A percentile compares a stretch with the other conserved stretches of the same genome.
Conservation (phyloP, 2,113 vertebrate genomes). For the Dermatemys mawii region DNA sequence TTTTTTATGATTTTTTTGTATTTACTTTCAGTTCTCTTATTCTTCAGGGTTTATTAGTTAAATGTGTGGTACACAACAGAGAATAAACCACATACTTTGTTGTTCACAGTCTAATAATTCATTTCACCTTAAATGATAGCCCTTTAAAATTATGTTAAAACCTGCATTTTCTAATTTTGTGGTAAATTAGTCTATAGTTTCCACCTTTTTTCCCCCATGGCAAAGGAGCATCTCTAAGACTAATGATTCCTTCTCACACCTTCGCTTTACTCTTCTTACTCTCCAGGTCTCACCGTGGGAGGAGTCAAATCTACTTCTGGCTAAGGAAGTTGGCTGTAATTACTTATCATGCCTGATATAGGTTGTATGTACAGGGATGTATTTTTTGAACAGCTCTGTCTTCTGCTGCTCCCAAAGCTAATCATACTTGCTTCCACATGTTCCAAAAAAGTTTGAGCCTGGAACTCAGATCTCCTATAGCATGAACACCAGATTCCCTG, state of each 20-base stretch:
- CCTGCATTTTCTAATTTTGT: not conserved
- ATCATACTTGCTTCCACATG: not conserved
- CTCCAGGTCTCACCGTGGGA: accelerated
- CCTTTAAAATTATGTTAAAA: not conserved
- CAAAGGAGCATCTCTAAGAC: not conserved
- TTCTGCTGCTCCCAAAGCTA: not conserved
- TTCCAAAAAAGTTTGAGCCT: slow-evolving; percentile 39
- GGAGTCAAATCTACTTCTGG: not conserved
- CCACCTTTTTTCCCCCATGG: not conserved
- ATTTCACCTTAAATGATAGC: slow-evolving; percentile 12
- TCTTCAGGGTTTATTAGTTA: not conserved
- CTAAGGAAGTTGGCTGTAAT: not conserved
- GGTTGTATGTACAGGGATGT: not conserved
- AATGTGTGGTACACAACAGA: not conserved
- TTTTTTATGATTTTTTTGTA: not conserved
- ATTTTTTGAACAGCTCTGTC: not conserved
- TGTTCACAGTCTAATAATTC: not conserved
- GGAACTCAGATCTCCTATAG: slow-evolving; percentile 33
- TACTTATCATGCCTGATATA: not conserved
- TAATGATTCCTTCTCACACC: slow-evolving; percentile 21
- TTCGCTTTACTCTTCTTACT: slow-evolving; percentile 21
- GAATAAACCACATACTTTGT: not conserved
- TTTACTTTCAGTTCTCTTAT: not conserved
- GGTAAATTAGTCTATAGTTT: not conserved
- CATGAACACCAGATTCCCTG: slow-evolving; percentile 41